Conservation (phyloP, 2,113 vertebrate species). For the Scophthalmus maximus region DNA sequence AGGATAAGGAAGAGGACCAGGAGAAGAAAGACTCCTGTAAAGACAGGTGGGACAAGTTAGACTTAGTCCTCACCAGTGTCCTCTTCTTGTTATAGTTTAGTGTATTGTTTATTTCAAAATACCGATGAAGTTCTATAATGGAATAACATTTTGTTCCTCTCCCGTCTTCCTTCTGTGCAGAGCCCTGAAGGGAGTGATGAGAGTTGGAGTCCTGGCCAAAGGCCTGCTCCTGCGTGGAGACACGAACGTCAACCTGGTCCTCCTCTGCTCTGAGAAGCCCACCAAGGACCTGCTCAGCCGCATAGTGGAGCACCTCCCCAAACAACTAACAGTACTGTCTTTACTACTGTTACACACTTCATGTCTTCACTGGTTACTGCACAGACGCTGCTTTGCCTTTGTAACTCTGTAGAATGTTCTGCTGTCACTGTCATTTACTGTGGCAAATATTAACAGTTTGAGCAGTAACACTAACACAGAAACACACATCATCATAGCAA, state of each 20-base stretch:
- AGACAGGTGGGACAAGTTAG: constrained; percentile 83
- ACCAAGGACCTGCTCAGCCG: constrained; percentile 88
- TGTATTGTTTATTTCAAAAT: too few species aligned
- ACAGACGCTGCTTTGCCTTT: too few species aligned
- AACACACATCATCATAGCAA: too few species aligned
- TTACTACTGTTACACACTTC: not conserved
- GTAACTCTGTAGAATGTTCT: too few species aligned
- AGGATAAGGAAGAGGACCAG: constrained; percentile 90
- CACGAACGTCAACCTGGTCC: constrained; percentile 93
- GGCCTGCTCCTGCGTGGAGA: constrained; percentile 95
- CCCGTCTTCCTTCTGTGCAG: constrained; percentile 68
- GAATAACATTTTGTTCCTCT: too few species aligned
- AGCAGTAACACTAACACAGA: too few species aligned
- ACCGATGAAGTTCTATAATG: too few species aligned
- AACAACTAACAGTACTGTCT: constrained; percentile 91
- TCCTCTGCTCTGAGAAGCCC: constrained; percentile 96
- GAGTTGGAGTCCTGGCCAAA: constrained; percentile 97
- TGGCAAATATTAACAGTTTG: too few species aligned
- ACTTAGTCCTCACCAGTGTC: not conserved
- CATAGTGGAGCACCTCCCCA: constrained; percentile 95
- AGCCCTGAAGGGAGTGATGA: constrained; percentile 96
- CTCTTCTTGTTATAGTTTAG: too few species aligned
- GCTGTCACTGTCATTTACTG: too few species aligned
- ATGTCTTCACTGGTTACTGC: not conserved
- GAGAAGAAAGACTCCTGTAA: constrained; percentile 92